Conservation (phyloP, 1,140 invertebrate genomes). For the Macrostomum lignano region DNA sequence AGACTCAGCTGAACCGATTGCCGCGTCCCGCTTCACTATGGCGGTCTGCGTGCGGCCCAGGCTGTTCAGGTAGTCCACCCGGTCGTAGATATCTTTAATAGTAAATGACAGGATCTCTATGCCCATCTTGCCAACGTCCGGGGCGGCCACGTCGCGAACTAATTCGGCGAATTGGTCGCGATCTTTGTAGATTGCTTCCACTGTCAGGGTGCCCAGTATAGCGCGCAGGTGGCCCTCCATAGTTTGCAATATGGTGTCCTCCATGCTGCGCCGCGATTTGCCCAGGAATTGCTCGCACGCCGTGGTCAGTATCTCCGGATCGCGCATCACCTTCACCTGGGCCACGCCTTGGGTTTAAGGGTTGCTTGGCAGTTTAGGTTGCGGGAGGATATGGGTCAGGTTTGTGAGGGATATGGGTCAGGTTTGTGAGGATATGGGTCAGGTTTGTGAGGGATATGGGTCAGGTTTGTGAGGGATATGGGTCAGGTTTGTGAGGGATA, state of each 20-base stretch:
- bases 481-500: too few relatives aligned
- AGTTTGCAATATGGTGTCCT: slow-evolving; percentile 65
- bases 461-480: too few relatives aligned
- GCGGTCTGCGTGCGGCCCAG: slow-evolving; percentile 78
- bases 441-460: too few relatives aligned
- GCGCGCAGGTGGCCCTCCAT: slow-evolving; percentile 81
- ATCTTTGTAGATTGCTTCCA: slow-evolving; percentile 87
- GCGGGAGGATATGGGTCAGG: background rate
- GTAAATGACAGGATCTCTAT: slow-evolving; percentile 92
- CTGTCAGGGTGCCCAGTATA: slow-evolving; percentile 62
- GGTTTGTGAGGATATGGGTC: too few relatives aligned
- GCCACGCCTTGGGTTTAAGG: slow-evolving; percentile 41
- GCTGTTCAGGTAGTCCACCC: slow-evolving; percentile 74
- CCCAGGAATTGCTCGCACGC: slow-evolving; percentile 90
- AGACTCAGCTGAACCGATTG: slow-evolving; percentile 77
- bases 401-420: background rate
- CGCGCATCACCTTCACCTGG: slow-evolving; percentile 83
- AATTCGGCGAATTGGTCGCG: slow-evolving; percentile 79
- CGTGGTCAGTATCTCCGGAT: slow-evolving; percentile 65
- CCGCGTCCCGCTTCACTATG: slow-evolving; percentile 70
- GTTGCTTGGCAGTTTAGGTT: background rate
- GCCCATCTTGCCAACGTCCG: slow-evolving; percentile 85
- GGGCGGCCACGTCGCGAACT: slow-evolving; percentile 75
- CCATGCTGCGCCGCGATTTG: slow-evolving; percentile 60
- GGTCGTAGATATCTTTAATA: slow-evolving; percentile 69